Evolutionary conservation across 2,113 vertebrate species (phyloP), one percentile per base, ranked within the genome.

Genomic region (Lamprologus tigripictilis): DNA sequence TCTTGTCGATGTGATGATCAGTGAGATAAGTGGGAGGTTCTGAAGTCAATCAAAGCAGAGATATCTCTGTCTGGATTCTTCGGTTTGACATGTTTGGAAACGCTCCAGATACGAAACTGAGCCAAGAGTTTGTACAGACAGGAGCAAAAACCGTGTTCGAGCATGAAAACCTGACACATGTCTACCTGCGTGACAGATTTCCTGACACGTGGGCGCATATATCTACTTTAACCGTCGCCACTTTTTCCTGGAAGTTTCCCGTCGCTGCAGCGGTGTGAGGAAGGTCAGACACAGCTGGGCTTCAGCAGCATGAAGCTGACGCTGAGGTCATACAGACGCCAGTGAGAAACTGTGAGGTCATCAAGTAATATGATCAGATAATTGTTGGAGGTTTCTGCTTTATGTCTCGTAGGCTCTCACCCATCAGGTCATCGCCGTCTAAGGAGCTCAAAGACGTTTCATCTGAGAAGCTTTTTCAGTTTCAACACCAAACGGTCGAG

Each of bases 401-500:
- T 40, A 0, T 66, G 61, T 40, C 33, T 4, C 1, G 9, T 3
- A 33, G 0, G 28, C 5, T 17, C 28, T 19, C 28, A 1, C 28
- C 28, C 57, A 61, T 3, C 57, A 61, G 57, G 57, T 61, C 57
- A 33, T 33, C 8, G 16, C 28, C 31, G 55, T 28, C 23, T 28
- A 1, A 58, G 14, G 55, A 33, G 28, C 28, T 33, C 16, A 19
- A 19, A 19, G 28, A 33, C 3, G 3, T 61, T 33, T 61, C 5
- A 10, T 1, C 28, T 17, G 57, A 31, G 28, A 61, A 61, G 16
- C 16, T 61, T 61, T 17, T 61, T 61, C 57, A 3, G 5, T 17
- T 61, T 31, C 0, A 4, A 61, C 28, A 61, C 5, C 57, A 33
- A 61, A 61, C 0, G 9, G 57, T 33, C 8, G 3, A 33, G 57